Percentiles rank a stretch among this genome's conserved stretches.
phyloP scores from a whole-genome alignment of 2,113 vertebrate species.

The Lates calcarifer region DNA sequence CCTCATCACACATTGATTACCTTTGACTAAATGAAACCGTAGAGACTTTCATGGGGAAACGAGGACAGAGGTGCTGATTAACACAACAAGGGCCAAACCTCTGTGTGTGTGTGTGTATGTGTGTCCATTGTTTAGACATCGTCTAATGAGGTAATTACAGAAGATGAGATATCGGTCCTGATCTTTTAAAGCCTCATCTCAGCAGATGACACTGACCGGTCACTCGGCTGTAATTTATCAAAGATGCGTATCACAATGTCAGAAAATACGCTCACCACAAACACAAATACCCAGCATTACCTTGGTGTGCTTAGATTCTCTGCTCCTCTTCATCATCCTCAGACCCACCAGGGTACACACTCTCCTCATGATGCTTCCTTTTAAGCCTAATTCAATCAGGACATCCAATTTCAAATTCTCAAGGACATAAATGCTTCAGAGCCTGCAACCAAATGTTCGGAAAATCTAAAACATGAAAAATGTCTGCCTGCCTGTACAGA shows the following conservation, averaged over 20 bases:
- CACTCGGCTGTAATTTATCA: too few species aligned
- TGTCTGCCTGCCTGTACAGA: not conserved
- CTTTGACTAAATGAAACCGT: not conserved
- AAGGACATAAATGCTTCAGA: not conserved
- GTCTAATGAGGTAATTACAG: not conserved
- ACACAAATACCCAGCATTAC: slow-evolving; percentile 4
- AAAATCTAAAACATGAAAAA: not conserved
- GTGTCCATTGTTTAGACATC: too few species aligned
- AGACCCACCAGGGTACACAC: not conserved
- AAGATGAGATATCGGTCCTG: not conserved
- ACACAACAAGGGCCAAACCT: not conserved
- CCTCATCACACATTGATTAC: not conserved
- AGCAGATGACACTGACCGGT: not conserved
- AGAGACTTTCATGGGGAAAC: not conserved
- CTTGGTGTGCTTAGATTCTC: not conserved
- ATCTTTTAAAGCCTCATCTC: not conserved
- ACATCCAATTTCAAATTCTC: not conserved
- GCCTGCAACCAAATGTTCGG: not conserved
- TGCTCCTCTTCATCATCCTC: not conserved
- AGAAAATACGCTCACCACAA: not conserved
- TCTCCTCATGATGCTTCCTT: not conserved
- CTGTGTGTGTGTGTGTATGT: not conserved
- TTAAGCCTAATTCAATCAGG: not conserved
- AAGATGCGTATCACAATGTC: too few species aligned
- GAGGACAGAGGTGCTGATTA: not conserved